Percentiles rank a stretch among this genome's conserved stretches.
Evolutionary conservation across 2,797 vertebrate species (phyloP).

Genomic region (Cynopterus sphinx): DNA sequence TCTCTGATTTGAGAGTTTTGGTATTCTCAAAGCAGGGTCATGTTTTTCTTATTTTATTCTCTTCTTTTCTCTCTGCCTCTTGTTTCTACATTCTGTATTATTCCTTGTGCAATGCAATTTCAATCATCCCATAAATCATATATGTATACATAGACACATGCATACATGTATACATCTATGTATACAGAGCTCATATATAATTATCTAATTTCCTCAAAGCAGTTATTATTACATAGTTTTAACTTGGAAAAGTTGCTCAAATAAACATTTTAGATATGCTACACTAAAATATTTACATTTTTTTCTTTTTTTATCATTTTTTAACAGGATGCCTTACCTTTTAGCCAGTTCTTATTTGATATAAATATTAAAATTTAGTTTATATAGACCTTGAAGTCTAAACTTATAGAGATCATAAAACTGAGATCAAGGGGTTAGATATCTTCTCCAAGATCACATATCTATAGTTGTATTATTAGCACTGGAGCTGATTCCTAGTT

Average conservation of each 20-base stretch:
- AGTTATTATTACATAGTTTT: background rate
- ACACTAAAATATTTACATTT: background rate
- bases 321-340: background rate
- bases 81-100: background rate
- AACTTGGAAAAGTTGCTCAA: background rate
- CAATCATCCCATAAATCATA: background rate
- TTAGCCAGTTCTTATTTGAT: background rate
- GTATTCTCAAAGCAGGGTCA: background rate
- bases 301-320: background rate
- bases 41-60: background rate
- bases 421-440: background rate
- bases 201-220: background rate
- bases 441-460: background rate
- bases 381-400: background rate
- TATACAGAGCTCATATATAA: background rate
- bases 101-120: background rate
- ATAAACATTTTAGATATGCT: background rate
- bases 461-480: background rate
- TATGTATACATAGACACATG: background rate
- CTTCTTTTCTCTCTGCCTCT: background rate
- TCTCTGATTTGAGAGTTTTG: conserved; percentile 4
- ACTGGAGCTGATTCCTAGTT: background rate
- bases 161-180: background rate
- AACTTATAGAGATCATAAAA: background rate
- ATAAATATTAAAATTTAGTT: conserved; percentile 9